Conservation (phyloP, 2,888 invertebrate genomes). For the Melinaea menophilus region DNA sequence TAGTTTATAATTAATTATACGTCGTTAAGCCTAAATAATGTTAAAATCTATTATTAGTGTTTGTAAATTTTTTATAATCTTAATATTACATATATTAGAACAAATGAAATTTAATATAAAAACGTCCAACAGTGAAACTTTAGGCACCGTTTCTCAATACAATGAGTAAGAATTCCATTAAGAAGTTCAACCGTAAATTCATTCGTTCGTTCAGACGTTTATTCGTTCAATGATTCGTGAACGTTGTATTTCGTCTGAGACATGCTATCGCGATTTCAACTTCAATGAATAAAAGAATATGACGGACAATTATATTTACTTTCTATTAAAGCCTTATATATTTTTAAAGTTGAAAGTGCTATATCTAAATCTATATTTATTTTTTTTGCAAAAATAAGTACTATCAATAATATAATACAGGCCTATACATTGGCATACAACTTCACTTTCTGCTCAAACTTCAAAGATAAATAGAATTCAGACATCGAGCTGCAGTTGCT, state of each 20-base stretch:
- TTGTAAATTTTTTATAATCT: too few species aligned
- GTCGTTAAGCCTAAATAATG: too few species aligned
- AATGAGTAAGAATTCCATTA: slow-evolving; percentile 7
- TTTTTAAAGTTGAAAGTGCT: background rate
- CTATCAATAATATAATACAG: too few species aligned
- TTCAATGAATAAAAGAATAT: background rate
- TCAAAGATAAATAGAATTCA: background rate
- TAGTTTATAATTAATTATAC: too few species aligned
- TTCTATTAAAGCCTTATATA: background rate
- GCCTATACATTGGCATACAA: too few species aligned
- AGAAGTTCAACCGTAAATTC: slow-evolving; percentile 12
- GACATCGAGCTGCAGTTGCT: background rate
- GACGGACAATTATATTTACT: background rate
- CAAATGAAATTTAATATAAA: background rate
- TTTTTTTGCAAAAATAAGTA: too few species aligned
- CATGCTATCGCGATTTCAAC: background rate
- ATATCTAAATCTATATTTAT: too few species aligned
- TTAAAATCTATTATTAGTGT: too few species aligned
- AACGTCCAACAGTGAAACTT: background rate
- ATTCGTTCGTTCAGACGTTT: slow-evolving; percentile 9
- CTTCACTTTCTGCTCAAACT: background rate
- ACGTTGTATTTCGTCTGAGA: background rate
- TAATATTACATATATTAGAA: too few species aligned
- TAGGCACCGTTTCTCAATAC: background rate
- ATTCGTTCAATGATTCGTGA: slow-evolving; percentile 10